Evolutionary conservation across 2,888 invertebrate genomes (phyloP).

Genomic region (Platerodrilus igneus): DNA sequence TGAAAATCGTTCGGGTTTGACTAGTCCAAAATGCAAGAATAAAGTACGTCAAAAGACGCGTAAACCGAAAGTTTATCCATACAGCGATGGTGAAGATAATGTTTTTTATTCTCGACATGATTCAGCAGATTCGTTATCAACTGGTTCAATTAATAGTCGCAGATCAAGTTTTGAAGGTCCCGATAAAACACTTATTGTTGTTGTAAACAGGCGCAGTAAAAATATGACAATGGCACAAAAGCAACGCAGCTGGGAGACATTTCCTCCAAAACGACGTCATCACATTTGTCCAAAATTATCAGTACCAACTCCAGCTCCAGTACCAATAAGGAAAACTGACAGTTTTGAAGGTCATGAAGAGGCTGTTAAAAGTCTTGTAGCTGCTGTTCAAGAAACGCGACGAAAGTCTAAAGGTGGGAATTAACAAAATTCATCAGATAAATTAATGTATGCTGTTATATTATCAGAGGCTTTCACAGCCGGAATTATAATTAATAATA

Average conservation of each 20-base stretch:
- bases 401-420: constrained; percentile 49
- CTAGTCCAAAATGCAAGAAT: constrained; percentile 44
- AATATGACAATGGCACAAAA: constrained; percentile 53
- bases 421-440: no score
- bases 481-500: no score
- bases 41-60: constrained; percentile 34
- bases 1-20: constrained; percentile 45
- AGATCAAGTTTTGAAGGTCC: constrained; percentile 52
- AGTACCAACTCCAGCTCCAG: constrained; percentile 35
- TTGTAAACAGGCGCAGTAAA: constrained; percentile 48
- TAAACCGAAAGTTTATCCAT: constrained; percentile 51
- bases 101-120: constrained; percentile 51
- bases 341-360: constrained; percentile 68
- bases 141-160: constrained; percentile 48
- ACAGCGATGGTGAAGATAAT: constrained; percentile 54
- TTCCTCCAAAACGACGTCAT: constrained; percentile 52
- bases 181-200: constrained; percentile 53
- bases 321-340: constrained; percentile 56
- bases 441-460: no score
- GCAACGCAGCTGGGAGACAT: constrained; percentile 61
- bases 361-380: constrained; percentile 61
- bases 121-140: constrained; percentile 56
- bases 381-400: constrained; percentile 62
- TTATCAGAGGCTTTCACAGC: no score
- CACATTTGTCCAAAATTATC: constrained; percentile 43